Base-by-base conservation (phyloP, 2,888 invertebrate species). In the Amphimallon solstitiale region DNA sequence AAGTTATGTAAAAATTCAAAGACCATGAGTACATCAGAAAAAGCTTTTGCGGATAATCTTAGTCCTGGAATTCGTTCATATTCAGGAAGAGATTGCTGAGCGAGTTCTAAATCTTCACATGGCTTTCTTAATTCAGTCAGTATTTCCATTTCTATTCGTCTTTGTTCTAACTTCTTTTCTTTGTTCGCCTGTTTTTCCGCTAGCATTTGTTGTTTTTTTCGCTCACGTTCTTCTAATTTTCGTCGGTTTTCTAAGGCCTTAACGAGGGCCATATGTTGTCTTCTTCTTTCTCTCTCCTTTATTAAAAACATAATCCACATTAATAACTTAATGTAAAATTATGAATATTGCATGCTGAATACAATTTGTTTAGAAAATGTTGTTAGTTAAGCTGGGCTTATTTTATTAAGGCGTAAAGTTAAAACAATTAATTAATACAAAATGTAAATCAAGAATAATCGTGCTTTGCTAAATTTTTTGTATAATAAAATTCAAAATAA, bases 1-100 rank as follows among this genome's bases (percentile, higher is more conserved):
- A 98, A 98, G 84, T 97, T 98, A 77, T 97, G 93, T 72, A 98
- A 86, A 81, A 98, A 98, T 84, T 98, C 98, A 78, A 93, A 93
- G n/a, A 95, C 92, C 92, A 98, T 97, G 17, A 98, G 85, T 45
- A 93, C 86, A 82, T 98, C 94, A 0, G 94, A 92, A 85, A 97
- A 94, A 0, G 97, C 96, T 78, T 93, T 90, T 0, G 95, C 96
- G 0, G 93, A 87, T 59, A 98, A 84, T 77, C 79, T 81, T 48
- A 82, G 69, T 10, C 80, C 80, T 0, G 92, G 89, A 73, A 98
- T 89, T 71, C 96, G 86, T 63, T 90, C 88, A 61, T 93, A 84
- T 2, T 87, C 85, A 0, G 93, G 93, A 69, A 94, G 82, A 0
- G 88, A 83, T 77, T 89, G 87, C 76, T 91, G 91, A 76, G 92